These are phyloP conservation scores for Drosophila kohkoa DNA, from an alignment of 1,140 invertebrate species.

Conservation along the genomic window DNA sequence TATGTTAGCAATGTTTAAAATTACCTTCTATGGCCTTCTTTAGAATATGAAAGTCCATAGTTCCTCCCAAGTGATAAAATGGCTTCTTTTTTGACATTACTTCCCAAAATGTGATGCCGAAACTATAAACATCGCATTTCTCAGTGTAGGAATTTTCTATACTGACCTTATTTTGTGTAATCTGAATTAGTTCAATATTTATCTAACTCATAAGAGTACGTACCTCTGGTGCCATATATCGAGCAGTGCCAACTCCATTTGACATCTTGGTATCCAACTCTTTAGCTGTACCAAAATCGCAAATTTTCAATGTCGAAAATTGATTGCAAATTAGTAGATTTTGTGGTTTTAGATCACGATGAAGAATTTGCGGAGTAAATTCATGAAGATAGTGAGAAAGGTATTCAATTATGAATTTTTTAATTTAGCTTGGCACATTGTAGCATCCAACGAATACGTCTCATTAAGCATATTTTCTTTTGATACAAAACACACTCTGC, in stretches of 20 bases:
- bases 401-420: background rate
- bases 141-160: background rate
- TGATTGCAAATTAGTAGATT: slow-evolving; percentile 7
- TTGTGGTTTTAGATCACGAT: slow-evolving; percentile 14
- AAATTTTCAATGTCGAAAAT: slow-evolving; percentile 3
- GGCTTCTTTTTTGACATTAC: slow-evolving; percentile 12
- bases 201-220: background rate
- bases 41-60: background rate
- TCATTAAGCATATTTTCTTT: background rate
- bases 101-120: slow-evolving; percentile 16
- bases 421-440: slow-evolving; percentile 10
- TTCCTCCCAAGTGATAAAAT: background rate
- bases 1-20: background rate
- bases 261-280: background rate
- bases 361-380: background rate
- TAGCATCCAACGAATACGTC: slow-evolving; percentile 13
- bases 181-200: background rate
- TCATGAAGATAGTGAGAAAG: background rate
- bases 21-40: background rate
- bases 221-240: slow-evolving; percentile 23
- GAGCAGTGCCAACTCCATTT: background rate
- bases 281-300: slow-evolving; percentile 11
- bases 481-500: background rate
- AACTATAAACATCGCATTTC: slow-evolving; percentile 23
- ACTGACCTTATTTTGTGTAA: background rate